Evolutionary conservation across 2,797 vertebrate species (phyloP).

Genomic region (Sus cebifrons): DNA sequence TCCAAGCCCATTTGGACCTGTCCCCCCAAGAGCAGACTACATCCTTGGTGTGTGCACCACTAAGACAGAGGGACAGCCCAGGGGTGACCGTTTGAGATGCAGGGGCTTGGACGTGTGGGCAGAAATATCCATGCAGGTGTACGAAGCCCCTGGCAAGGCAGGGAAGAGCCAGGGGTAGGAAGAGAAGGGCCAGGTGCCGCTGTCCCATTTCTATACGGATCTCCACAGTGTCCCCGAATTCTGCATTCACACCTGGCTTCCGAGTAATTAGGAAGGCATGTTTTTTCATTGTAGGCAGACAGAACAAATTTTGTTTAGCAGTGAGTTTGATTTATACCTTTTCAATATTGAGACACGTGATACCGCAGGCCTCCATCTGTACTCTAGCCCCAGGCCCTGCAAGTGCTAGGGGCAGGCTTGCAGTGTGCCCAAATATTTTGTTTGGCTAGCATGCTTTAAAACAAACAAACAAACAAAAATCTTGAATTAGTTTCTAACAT

Average conservation of each 20-base stretch:
- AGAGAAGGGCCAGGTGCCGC: not conserved
- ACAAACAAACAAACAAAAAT: too few relatives aligned
- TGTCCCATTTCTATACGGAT: not conserved
- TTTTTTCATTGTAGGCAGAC: slow-evolving; percentile 1
- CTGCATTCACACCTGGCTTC: slow-evolving; percentile 61
- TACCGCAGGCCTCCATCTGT: slow-evolving; percentile 3
- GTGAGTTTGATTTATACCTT: slow-evolving; percentile 60
- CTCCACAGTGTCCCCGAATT: not conserved
- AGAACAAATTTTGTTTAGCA: slow-evolving; percentile 43
- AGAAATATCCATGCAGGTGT: not conserved
- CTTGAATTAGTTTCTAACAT: slow-evolving; percentile 59
- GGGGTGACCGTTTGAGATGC: not conserved
- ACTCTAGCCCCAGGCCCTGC: slow-evolving; percentile 24
- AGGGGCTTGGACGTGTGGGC: not conserved
- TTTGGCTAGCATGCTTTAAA: not conserved
- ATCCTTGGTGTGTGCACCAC: too few relatives aligned
- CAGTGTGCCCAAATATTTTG: not conserved
- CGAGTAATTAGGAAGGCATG: not conserved
- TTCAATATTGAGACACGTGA: slow-evolving; percentile 65
- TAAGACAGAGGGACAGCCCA: not conserved
- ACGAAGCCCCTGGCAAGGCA: not conserved
- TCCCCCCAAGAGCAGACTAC: not conserved
- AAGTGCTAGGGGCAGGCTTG: not conserved
- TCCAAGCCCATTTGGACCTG: not conserved
- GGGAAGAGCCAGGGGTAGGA: not conserved